Evolutionary conservation across 2,888 invertebrate genomes (phyloP).

Genomic region (Anorthoa munda): DNA sequence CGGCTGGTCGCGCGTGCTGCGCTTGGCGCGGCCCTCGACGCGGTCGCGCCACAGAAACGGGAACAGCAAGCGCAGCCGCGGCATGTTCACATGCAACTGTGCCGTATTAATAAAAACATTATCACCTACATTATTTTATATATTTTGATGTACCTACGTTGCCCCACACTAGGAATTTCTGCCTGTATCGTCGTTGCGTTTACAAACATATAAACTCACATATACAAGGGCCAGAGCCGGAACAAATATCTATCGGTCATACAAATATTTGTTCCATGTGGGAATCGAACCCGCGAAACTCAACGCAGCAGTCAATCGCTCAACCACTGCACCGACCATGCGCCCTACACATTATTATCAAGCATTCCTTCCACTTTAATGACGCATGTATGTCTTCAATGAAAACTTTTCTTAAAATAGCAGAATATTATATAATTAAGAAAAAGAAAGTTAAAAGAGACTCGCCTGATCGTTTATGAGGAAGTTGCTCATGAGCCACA

Average conservation of each 20-base stretch:
- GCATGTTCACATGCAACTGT: conserved; percentile 91
- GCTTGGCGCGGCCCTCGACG: conserved; percentile 93
- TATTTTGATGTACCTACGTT: no score
- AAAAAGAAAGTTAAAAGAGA: background rate
- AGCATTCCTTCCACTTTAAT: background rate
- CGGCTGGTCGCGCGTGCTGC: conserved; percentile 91
- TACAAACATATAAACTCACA: no score
- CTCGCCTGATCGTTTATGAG: conserved; percentile 85
- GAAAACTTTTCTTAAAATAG: background rate
- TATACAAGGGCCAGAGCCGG: no score
- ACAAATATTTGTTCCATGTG: no score
- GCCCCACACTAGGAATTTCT: no score
- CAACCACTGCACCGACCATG: no score
- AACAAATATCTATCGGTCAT: no score
- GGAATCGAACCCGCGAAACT: no score
- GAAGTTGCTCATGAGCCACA: conserved; percentile 94
- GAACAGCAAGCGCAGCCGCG: conserved; percentile 92
- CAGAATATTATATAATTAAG: no score
- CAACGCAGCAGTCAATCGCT: no score
- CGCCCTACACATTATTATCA: background rate
- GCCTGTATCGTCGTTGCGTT: no score
- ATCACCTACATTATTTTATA: no score
- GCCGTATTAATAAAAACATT: background rate
- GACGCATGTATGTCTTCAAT: background rate
- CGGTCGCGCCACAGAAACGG: conserved; percentile 94